phyloP scores from a whole-genome alignment of 1,140 invertebrate species.

The Drosophila nebulosa region DNA sequence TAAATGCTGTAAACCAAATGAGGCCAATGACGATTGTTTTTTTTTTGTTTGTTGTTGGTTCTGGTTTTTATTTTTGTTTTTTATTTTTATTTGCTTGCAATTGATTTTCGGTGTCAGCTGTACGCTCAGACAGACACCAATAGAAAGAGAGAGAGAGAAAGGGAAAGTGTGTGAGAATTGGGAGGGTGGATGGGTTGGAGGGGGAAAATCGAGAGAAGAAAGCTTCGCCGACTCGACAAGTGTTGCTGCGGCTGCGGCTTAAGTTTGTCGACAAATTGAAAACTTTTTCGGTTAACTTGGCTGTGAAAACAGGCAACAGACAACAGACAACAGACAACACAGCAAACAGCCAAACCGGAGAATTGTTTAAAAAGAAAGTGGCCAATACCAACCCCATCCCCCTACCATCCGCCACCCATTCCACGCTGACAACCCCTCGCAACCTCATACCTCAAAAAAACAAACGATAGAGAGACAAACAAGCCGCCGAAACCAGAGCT shows the following conservation, averaged over 20 bases:
- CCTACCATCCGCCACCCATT: slow-evolving; percentile 5
- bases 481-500: slow-evolving; percentile 43
- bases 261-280: slow-evolving; percentile 76
- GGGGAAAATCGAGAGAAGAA: neutral
- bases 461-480: slow-evolving; percentile 30
- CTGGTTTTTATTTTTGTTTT: neutral
- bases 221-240: slow-evolving; percentile 34
- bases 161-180: neutral
- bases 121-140: slow-evolving; percentile 32
- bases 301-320: slow-evolving; percentile 10
- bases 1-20: slow-evolving; percentile 66
- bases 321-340: too few relatives aligned
- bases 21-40: slow-evolving; percentile 52
- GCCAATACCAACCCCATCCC: slow-evolving; percentile 23
- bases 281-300: slow-evolving; percentile 63
- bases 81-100: slow-evolving; percentile 64
- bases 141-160: neutral
- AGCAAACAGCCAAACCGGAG: neutral
- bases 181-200: neutral
- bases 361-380: slow-evolving; percentile 12
- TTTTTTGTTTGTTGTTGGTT: slow-evolving; percentile 13
- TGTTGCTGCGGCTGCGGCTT: slow-evolving; percentile 68
- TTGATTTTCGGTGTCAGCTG: slow-evolving; percentile 77
- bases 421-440: neutral
- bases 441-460: slow-evolving; percentile 18